These are phyloP conservation scores for Empis livida DNA, from an alignment of 2,888 invertebrate species.

Conservation along the genomic window DNA sequence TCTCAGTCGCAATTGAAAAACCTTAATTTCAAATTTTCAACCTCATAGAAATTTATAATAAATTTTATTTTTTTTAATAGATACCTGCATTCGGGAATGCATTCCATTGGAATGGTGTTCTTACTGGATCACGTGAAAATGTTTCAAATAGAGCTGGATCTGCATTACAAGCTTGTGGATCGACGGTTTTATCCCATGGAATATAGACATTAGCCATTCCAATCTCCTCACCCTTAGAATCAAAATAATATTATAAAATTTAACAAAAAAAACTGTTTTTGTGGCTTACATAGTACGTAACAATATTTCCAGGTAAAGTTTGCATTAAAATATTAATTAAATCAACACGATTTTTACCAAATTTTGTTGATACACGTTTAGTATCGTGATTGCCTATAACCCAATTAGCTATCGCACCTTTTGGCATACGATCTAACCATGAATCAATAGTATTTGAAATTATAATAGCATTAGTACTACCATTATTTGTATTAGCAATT, in stretches of 20 bases:
- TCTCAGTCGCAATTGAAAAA: conserved; percentile 29
- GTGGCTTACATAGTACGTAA: conserved; percentile 40
- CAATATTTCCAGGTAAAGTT: conserved; percentile 44
- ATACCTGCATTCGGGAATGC: conserved; percentile 30
- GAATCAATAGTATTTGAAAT: conserved; percentile 39
- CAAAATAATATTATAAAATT: not conserved
- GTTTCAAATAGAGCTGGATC: conserved; percentile 24
- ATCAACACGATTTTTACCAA: conserved; percentile 38
- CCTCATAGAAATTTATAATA: not conserved
- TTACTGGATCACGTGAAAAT: conserved; percentile 36
- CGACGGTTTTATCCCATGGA: conserved; percentile 46
- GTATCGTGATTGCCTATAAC: conserved; percentile 47
- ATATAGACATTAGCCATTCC: conserved; percentile 51
- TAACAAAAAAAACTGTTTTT: not conserved
- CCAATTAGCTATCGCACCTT: conserved; percentile 48
- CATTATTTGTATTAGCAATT: conserved; percentile 37
- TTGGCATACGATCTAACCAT: conserved; percentile 48
- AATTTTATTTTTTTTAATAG: conserved; percentile 7
- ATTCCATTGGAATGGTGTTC: conserved; percentile 45
- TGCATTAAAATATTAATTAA: conserved; percentile 43
- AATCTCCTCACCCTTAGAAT: conserved; percentile 55
- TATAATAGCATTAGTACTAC: conserved; percentile 36
- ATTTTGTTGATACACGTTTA: conserved; percentile 34
- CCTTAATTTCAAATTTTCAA: no score
- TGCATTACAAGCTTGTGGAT: conserved; percentile 44